These are phyloP conservation scores for Meteorus sp. DNA, from an alignment of 1,140 invertebrate genomes.

Conservation along the genomic window DNA sequence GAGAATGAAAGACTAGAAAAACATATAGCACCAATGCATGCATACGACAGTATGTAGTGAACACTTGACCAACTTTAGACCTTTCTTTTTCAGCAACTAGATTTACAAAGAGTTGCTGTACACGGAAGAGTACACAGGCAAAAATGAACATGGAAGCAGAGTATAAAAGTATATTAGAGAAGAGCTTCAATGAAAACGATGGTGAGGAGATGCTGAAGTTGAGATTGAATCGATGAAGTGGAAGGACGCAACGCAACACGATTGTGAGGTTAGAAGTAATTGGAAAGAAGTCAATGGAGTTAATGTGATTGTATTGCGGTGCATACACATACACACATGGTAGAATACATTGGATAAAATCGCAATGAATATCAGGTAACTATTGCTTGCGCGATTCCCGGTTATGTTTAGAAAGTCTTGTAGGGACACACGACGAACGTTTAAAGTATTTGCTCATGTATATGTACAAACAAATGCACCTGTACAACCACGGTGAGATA, in stretches of 20 bases:
- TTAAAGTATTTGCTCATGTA: neutral
- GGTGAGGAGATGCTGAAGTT: too few relatives aligned
- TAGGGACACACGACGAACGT: neutral
- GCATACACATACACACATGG: neutral
- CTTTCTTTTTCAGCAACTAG: neutral
- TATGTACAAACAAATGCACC: too few relatives aligned
- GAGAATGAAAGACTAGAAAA: constrained; percentile 6
- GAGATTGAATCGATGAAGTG: too few relatives aligned
- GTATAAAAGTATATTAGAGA: too few relatives aligned
- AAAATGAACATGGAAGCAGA: neutral
- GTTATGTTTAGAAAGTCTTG: neutral
- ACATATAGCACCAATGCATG: too few relatives aligned
- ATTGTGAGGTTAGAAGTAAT: too few relatives aligned
- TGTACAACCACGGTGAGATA: constrained; percentile 1
- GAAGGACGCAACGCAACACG: too few relatives aligned
- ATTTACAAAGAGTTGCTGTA: neutral
- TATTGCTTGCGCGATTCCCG: neutral
- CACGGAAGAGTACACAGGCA: neutral
- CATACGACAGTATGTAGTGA: too few relatives aligned
- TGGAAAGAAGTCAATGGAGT: constrained; percentile 2
- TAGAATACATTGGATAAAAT: neutral
- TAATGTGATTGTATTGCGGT: too few relatives aligned
- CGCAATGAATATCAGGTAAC: neutral
- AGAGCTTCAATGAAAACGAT: too few relatives aligned
- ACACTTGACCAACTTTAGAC: constrained; percentile 35